Evolutionary conservation across 2,888 invertebrate species (phyloP).

Genomic region (Chalcis sispes): DNA sequence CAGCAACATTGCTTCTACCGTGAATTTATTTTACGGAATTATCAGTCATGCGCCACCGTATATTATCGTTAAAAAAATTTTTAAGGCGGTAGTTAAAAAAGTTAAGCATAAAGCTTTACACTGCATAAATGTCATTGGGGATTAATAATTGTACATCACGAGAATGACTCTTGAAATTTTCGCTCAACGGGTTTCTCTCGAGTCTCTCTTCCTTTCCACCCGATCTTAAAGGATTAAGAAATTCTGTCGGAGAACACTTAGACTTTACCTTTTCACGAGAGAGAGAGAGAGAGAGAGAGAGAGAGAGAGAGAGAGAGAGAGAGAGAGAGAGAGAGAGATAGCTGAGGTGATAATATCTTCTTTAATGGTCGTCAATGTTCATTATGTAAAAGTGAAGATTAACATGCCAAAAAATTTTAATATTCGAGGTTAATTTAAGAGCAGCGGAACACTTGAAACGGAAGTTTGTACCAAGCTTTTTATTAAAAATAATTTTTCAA

Average conservation of each 20-base stretch:
- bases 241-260: conserved; percentile 22
- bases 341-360: conserved; percentile 23
- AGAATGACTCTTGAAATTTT: conserved; percentile 28
- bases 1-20: too few relatives aligned
- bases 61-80: not conserved
- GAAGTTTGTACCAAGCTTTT: too few relatives aligned
- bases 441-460: not conserved
- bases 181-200: conserved; percentile 10
- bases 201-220: not conserved
- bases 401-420: too few relatives aligned
- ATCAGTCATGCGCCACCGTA: not conserved
- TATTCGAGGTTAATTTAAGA: too few relatives aligned
- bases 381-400: conserved; percentile 18
- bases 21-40: conserved; percentile 3
- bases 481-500: too few relatives aligned
- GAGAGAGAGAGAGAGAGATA: too few relatives aligned
- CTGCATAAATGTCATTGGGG: conserved; percentile 28
- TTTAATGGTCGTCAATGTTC: conserved; percentile 30
- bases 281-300: too few relatives aligned
- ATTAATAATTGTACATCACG: conserved; percentile 25
- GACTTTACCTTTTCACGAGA: not conserved
- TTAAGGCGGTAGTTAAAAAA: conserved; percentile 1
- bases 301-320: too few relatives aligned
- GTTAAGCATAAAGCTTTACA: conserved; percentile 22
- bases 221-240: conserved; percentile 25